phyloP scores from a whole-genome alignment of 2,888 invertebrate species.

The Chymomyza amoena region DNA sequence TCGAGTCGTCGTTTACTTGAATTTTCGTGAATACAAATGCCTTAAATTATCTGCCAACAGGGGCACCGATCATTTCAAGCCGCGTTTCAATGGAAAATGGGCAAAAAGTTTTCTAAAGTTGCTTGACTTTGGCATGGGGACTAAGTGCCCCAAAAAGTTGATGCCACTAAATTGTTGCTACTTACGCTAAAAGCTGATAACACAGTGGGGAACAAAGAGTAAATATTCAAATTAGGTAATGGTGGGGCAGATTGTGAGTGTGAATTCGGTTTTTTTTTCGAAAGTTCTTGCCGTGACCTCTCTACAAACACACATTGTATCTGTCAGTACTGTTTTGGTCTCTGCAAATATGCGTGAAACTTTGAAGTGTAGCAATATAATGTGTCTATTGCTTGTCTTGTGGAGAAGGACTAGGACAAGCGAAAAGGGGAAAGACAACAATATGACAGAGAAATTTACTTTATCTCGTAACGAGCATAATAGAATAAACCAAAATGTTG shows the following conservation, averaged over 20 bases:
- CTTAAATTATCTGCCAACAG: background rate
- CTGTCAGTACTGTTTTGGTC: background rate
- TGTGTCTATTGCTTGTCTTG: background rate
- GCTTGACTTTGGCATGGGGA: background rate
- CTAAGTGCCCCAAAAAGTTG: background rate
- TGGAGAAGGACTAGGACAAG: background rate
- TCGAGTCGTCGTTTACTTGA: slow-evolving; percentile 40
- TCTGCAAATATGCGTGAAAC: background rate
- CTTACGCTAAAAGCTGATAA: background rate
- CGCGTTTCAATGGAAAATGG: background rate
- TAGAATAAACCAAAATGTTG: too few species aligned
- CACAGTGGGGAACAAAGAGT: background rate
- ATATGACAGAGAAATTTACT: background rate
- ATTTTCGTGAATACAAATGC: slow-evolving; percentile 30
- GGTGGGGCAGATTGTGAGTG: background rate
- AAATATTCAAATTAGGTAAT: background rate
- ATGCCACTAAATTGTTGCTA: background rate
- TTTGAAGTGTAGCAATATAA: background rate
- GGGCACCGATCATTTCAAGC: background rate
- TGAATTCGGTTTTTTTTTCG: background rate
- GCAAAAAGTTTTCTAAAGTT: background rate
- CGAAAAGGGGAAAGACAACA: background rate
- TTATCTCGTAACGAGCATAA: too few species aligned
- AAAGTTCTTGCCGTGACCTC: background rate
- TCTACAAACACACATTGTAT: background rate